phyloP scores from a whole-genome alignment of 53 echinoderm and acorn worm genomes.

The Antedon mediterranea region DNA sequence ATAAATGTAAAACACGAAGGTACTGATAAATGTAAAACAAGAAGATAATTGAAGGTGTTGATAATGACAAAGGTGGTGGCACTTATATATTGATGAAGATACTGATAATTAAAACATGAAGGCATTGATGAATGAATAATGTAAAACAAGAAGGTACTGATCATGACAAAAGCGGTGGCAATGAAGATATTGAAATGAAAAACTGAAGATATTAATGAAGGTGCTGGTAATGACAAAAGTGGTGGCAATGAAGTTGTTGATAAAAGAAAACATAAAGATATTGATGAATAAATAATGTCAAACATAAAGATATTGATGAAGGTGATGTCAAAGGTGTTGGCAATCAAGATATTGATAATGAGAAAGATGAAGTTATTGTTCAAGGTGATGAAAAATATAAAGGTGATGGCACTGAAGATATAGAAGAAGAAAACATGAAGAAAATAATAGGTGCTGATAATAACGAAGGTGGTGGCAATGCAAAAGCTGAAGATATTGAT shows the following conservation, averaged over 20 bases:
- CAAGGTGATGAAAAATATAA: too few relatives aligned
- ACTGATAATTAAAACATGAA: background rate
- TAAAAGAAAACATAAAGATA: background rate
- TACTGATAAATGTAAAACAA: background rate
- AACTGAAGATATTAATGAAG: background rate
- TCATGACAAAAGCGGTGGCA: background rate
- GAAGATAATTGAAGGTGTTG: background rate
- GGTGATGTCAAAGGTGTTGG: too few relatives aligned
- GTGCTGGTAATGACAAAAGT: background rate
- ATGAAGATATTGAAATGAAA: background rate
- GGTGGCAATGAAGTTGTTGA: background rate
- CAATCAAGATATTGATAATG: too few relatives aligned
- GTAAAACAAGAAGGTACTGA: too few relatives aligned
- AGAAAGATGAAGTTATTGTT: too few relatives aligned
- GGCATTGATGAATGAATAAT: background rate
- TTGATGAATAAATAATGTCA: background rate
- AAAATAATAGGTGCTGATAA: too few relatives aligned
- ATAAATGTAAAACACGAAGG: too few relatives aligned
- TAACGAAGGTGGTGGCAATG: background rate
- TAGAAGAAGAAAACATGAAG: background rate
- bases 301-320: too few relatives aligned
- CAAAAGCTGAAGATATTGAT: background rate
- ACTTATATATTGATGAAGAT: background rate
- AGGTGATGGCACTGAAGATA: too few relatives aligned
- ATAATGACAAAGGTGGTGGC: background rate